Base-by-base conservation (phyloP, 2,888 invertebrate species). In the Acrobasis repandana region DNA sequence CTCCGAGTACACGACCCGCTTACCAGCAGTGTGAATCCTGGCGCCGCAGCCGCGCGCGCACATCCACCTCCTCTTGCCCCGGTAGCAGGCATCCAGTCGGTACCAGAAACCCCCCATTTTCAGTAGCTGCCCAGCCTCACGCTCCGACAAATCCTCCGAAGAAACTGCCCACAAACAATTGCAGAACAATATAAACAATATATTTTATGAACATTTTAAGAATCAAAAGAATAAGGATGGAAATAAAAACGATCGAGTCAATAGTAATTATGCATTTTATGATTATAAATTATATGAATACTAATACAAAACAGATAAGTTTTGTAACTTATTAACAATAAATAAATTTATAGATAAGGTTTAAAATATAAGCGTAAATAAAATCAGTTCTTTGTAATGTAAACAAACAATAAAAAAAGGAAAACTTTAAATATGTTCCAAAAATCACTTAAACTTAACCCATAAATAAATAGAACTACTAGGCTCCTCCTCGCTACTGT, bases 21-120 rank as follows among this genome's bases (percentile, higher is more conserved):
- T 91, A 20, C 90, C 90, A 6, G 74, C 64, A 0, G 92, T 92
- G 67, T 92, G 92, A 1, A 93, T 77, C 18, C 92, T 73, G 1
- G 91, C 92, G 1, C 83, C 82, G 70, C 93, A 93, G 62, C 82
- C 88, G 18, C 84, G 78, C 0, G 92, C 90, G 74, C 93, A 93
- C 15, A 77, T 67, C 93, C 93, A 93, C 4, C 92, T 79, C 59
- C 91, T 74, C 70, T 88, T 89, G 61, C 69, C 71, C 58, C 74
- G 71, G 74, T 87, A 88, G 67, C 83, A 76, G 3, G 74, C 82
- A 58, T 91, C 90, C 72, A 91, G 70, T 58, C 75, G 78, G 77
- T 91, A 91, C 90, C 88, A 89, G 70, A 79, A 79, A 1, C 82
- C 83, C 36, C 85, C 83, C 72, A 88, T 83, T 75, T 85, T 87